Base-by-base conservation (phyloP, 1,140 invertebrate genomes). In the Drosophila guanche region DNA sequence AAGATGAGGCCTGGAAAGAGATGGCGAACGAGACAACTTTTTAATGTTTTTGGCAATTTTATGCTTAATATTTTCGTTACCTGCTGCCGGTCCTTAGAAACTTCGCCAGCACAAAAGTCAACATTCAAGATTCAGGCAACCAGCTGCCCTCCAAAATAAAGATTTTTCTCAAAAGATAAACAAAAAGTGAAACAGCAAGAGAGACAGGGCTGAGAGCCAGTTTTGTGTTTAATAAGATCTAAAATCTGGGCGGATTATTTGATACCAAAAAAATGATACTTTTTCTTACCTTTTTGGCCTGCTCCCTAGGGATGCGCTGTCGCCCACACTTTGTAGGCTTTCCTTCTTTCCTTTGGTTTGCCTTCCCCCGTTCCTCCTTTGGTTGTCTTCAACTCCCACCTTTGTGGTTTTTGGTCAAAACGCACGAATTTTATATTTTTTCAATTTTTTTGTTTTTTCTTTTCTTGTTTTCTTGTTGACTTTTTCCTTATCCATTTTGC, bases 181-280 rank as follows among this genome's bases (percentile, higher is more conserved):
- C 66, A 70, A 51, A 33, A 56, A 52, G 69, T 37, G 71, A 56
- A 16, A 63, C 29, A 60, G 55, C 42, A 45, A 50, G 51, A 47
- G 41, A 60, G 61, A 33, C 16, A 66, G 65, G 68, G 57, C 56
- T 41, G 47, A 56, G 56, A 69, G 75, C 62, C 80, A 86, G 70
- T 85, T 86, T 71, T 79, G 80, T 76, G 80, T 74, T 86, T 86
- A 88, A 86, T 76, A 78, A 83, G 83, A 86, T 86, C 85, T 80
- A 81, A 86, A 86, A 86, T 86, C 81, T 86, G 83, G 61, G 69
- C 70, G 81, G 81, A 86, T 86, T 88, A 86, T 83, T 77, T 83
- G 40, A 70, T 79, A 78, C 68, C 70, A 57, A 81, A 86, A 81
- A 37, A 10, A 37, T 12, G 1, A 12, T n/a, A 37, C 33, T 84